Base-by-base conservation (phyloP, 2,888 invertebrate species). In the Drosophila testacea region DNA sequence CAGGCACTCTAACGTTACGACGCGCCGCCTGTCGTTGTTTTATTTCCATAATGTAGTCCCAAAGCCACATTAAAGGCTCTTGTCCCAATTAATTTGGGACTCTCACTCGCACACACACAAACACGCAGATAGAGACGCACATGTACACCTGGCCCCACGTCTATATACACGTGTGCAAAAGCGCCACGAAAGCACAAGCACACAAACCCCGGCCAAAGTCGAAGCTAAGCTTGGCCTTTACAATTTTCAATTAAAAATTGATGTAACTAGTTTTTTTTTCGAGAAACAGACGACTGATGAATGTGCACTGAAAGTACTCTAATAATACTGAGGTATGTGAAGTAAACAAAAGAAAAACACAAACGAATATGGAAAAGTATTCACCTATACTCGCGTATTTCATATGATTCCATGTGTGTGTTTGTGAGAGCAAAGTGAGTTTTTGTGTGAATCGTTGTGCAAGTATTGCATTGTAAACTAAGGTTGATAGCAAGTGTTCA, bases 31-130 rank as follows among this genome's bases (percentile, higher is more conserved):
- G 80, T 4, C 90, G 77, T 38, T 82, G 80, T 82, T 77, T 83
- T 51, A 86, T 77, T 59, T 63, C 71, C 79, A 90, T 83, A 80
- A 91, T 81, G 72, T 83, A 90, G 55, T 91, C 87, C 89, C 90
- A 91, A 72, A 91, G 69, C 86, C 89, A 90, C 91, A 91, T 91
- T 74, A 59, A 75, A 51, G 64, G 52, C 57, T 52, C 56, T 48
- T 63, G 47, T 62, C 62, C 66, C 65, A 63, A 47, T 59, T 67
- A 32, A 6, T 16, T 32, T 46, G 22, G 27, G 51, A 50, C 36
- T 44, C 38, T 6, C 42, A 42, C 55, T 66, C 30, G 42, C 50
- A 51, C 13, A 41, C 39, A 50, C 48, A 32, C 2, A 32, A 9
- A 6, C 6, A 32, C 32, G 9, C 32, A 32, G 6, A 6, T 9